phyloP scores from a whole-genome alignment of 2,797 vertebrate genomes.

The Danio albolineatus region DNA sequence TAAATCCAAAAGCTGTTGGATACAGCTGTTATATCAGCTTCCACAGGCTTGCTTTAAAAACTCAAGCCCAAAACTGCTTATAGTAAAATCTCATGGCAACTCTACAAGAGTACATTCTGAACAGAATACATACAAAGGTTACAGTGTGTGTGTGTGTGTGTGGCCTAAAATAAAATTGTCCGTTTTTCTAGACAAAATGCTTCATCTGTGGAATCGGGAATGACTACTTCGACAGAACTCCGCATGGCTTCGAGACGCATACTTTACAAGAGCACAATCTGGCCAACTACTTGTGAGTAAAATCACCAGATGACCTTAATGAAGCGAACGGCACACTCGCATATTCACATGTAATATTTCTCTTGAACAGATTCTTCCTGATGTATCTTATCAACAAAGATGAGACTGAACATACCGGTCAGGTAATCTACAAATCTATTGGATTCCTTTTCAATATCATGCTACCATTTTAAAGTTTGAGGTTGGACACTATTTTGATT shows the following conservation, averaged over 20 bases:
- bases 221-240: conserved; percentile 96
- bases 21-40: too few relatives aligned
- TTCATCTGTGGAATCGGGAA: conserved; percentile 99
- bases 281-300: conserved; percentile 97
- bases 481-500: background rate
- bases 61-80: too few relatives aligned
- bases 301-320: background rate
- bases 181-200: conserved; percentile 89
- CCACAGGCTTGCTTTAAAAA: too few relatives aligned
- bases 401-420: conserved; percentile 98
- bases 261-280: conserved; percentile 99
- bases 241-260: conserved; percentile 98
- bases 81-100: too few relatives aligned
- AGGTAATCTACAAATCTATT: conserved; percentile 78
- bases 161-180: background rate
- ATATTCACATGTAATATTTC: background rate
- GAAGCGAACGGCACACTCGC: background rate
- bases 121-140: too few relatives aligned
- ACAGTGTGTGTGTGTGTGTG: too few relatives aligned
- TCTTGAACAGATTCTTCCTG: conserved; percentile 90
- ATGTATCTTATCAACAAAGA: conserved; percentile 99
- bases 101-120: too few relatives aligned
- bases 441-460: background rate
- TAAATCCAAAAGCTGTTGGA: too few relatives aligned
- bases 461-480: background rate